Percentiles rank a stretch among this genome's conserved stretches.
Evolutionary conservation across 2,797 vertebrate genomes (phyloP).

Genomic region (Pseudochirops cupreus): DNA sequence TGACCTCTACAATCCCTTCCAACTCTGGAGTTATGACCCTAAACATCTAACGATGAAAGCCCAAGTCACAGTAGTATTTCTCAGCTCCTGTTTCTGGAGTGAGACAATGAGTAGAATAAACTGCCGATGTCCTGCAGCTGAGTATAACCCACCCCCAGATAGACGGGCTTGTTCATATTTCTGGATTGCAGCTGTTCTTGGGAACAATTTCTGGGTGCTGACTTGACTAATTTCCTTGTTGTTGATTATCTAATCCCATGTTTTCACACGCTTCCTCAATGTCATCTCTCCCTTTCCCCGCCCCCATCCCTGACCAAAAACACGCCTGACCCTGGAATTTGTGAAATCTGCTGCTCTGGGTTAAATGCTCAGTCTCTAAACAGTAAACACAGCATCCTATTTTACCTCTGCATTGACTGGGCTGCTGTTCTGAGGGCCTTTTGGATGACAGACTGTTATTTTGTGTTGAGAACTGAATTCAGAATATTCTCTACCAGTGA

Average conservation of each 20-base stretch:
- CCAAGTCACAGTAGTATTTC: not conserved
- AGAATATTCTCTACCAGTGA: constrained; percentile 8
- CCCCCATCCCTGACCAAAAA: not conserved
- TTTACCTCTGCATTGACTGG: not conserved
- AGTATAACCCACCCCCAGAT: constrained; percentile 19
- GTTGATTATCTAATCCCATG: constrained; percentile 58
- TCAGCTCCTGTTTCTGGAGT: constrained; percentile 6
- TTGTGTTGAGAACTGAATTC: constrained; percentile 38
- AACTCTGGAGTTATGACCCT: not conserved
- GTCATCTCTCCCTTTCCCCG: not conserved
- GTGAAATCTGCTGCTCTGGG: constrained; percentile 52
- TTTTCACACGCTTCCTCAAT: constrained; percentile 46
- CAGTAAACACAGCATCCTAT: constrained; percentile 12
- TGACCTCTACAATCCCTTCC: not conserved
- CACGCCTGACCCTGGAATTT: constrained; percentile 59
- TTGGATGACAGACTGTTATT: not conserved
- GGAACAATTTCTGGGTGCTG: constrained; percentile 65
- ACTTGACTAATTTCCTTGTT: constrained; percentile 62
- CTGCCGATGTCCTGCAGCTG: constrained; percentile 22
- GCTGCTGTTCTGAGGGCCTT: not conserved
- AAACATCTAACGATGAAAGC: not conserved
- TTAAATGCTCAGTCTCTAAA: constrained; percentile 34
- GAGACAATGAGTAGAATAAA: constrained; percentile 13
- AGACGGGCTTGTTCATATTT: constrained; percentile 41
- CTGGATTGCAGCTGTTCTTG: constrained; percentile 63